Percentiles rank a stretch among this genome's conserved stretches.
Evolutionary conservation across 2,797 vertebrate genomes (phyloP).

Genomic region (Discoglossus pictus): DNA sequence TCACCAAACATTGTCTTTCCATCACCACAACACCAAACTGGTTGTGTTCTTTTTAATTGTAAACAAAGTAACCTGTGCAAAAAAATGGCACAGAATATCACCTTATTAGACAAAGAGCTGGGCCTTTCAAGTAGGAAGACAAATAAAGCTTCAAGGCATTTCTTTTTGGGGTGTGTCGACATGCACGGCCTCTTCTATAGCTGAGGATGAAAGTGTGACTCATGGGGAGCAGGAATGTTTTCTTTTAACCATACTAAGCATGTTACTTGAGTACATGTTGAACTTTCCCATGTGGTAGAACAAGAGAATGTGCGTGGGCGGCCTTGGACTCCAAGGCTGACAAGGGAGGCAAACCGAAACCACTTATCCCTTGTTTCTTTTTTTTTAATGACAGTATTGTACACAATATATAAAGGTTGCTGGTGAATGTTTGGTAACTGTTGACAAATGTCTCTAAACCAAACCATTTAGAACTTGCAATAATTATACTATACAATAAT

Average conservation of each 20-base stretch:
- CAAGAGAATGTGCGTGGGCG: constrained; percentile 12
- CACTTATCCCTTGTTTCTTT: constrained; percentile 1
- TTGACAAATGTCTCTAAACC: neutral
- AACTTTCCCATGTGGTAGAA: constrained; percentile 15
- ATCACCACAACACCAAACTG: too few species aligned
- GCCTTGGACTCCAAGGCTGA: neutral
- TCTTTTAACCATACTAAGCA: constrained; percentile 4
- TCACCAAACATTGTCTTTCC: too few species aligned
- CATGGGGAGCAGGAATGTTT: constrained; percentile 13
- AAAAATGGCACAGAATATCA: too few species aligned
- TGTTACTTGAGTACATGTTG: neutral
- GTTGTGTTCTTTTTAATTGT: too few species aligned
- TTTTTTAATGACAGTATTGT: constrained; percentile 16
- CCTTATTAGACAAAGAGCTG: too few species aligned
- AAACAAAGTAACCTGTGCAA: too few species aligned
- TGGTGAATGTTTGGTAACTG: neutral
- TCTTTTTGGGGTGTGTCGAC: constrained; percentile 25
- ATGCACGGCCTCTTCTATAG: neutral
- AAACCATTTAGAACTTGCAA: neutral
- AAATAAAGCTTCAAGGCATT: neutral
- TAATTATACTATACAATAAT: too few species aligned
- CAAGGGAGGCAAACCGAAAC: neutral
- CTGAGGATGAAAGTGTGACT: constrained; percentile 28
- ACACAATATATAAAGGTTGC: too few species aligned
- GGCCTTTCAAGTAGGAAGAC: neutral